phyloP scores from a whole-genome alignment of 2,888 invertebrate species.

The Alcis repandata region DNA sequence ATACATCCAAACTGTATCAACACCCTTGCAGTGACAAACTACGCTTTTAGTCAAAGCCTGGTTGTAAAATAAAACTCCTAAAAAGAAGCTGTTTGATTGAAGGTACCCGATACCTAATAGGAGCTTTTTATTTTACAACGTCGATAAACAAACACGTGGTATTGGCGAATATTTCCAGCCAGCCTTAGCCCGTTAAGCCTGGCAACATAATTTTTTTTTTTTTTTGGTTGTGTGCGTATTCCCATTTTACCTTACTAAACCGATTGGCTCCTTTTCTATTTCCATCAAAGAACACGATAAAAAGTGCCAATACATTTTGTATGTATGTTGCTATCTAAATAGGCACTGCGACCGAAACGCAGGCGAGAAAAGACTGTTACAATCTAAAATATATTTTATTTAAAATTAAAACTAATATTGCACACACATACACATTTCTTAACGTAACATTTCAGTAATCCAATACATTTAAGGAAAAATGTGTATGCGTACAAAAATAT shows the following conservation, averaged over 20 bases:
- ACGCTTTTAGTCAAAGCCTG: not conserved
- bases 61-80: not conserved
- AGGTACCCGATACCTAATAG: not conserved
- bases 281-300: not conserved
- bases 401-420: constrained; percentile 83
- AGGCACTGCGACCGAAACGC: constrained; percentile 31
- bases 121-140: not conserved
- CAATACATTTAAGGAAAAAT: constrained; percentile 69
- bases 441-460: constrained; percentile 69
- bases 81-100: not conserved
- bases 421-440: constrained; percentile 86
- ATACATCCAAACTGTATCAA: constrained; percentile 21
- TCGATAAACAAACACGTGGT: not conserved
- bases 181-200: constrained; percentile 6
- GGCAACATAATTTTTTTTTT: not conserved
- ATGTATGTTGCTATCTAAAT: constrained; percentile 7
- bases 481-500: constrained; percentile 85
- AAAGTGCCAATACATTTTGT: constrained; percentile 37
- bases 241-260: not conserved
- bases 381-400: constrained; percentile 71
- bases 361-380: constrained; percentile 62
- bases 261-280: not conserved
- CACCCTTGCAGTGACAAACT: not conserved
- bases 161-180: not conserved
- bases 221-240: not conserved